Evolutionary conservation across 1,140 invertebrate genomes (phyloP).

Genomic region (Drosophila varians): DNA sequence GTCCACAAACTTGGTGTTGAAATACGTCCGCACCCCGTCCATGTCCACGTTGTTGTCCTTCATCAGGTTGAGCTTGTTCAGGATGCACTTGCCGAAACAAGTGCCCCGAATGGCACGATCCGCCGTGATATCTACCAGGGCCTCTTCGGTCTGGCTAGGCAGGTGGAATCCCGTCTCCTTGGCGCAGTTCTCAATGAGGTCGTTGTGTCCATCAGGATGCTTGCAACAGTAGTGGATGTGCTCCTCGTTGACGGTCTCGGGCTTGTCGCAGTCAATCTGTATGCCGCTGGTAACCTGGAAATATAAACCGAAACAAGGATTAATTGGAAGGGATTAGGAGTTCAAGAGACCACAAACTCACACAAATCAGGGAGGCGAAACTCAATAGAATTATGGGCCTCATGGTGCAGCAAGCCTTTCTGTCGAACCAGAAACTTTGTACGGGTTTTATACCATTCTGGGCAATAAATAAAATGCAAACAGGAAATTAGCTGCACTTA

Average conservation of each 20-base stretch:
- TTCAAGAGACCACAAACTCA: slow-evolving; percentile 4
- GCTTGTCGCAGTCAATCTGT: slow-evolving; percentile 59
- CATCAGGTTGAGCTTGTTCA: slow-evolving; percentile 52
- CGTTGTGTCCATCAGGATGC: slow-evolving; percentile 70
- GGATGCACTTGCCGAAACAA: slow-evolving; percentile 67
- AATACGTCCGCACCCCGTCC: slow-evolving; percentile 41
- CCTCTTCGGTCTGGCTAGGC: slow-evolving; percentile 45
- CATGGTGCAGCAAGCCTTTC: slow-evolving; percentile 18
- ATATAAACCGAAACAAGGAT: neutral
- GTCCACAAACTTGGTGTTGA: slow-evolving; percentile 7
- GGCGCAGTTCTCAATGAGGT: slow-evolving; percentile 57
- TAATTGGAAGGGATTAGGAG: neutral
- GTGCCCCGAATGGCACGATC: slow-evolving; percentile 53
- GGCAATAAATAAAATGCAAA: neutral
- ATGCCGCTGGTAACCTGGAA: slow-evolving; percentile 19
- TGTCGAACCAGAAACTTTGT: neutral
- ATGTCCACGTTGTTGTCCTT: slow-evolving; percentile 52
- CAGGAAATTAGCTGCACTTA: slow-evolving; percentile 28
- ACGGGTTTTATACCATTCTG: slow-evolving; percentile 29
- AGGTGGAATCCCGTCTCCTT: slow-evolving; percentile 53
- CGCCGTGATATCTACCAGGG: slow-evolving; percentile 60
- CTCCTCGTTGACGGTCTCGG: slow-evolving; percentile 53
- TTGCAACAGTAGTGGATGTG: slow-evolving; percentile 72
- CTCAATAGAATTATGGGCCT: slow-evolving; percentile 2
- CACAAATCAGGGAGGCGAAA: slow-evolving; percentile 43